Percentiles rank a stretch among this genome's conserved stretches.
These are phyloP conservation scores for Microcebus lehilahytsara DNA, from an alignment of 2,113 vertebrate genomes.

Conservation along the genomic window DNA sequence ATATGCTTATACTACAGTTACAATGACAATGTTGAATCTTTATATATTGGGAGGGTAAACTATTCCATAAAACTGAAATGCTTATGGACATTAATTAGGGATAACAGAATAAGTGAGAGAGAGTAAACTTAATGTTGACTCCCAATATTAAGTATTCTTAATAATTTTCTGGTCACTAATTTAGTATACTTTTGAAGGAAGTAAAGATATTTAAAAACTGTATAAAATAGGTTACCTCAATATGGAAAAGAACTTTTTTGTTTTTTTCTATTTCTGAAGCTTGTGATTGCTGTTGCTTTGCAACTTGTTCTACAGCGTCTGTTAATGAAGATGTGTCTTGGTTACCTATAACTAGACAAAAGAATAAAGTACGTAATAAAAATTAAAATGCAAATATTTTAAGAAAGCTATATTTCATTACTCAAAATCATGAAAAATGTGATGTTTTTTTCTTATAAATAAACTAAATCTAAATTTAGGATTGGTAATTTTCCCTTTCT, in stretches of 20 bases:
- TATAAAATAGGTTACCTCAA: slow-evolving; percentile 82
- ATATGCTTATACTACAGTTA: neutral
- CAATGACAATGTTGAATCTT: neutral
- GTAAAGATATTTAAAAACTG: slow-evolving; percentile 3
- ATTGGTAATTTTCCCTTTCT: slow-evolving; percentile 3
- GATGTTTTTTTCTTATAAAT: neutral
- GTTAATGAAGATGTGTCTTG: slow-evolving; percentile 66
- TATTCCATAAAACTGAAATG: slow-evolving; percentile 1
- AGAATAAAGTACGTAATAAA: slow-evolving; percentile 2
- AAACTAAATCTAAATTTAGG: slow-evolving; percentile 43
- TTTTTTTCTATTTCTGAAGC: slow-evolving; percentile 81
- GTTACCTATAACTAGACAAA: slow-evolving; percentile 66
- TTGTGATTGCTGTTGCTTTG: slow-evolving; percentile 81
- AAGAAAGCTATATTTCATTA: slow-evolving; percentile 18
- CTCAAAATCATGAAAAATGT: neutral
- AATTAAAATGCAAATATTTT: neutral
- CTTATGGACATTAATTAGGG: neutral
- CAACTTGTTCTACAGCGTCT: slow-evolving; percentile 80
- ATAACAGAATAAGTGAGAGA: slow-evolving; percentile 37
- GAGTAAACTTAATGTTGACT: neutral
- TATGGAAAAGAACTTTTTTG: slow-evolving; percentile 68
- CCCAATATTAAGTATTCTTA: neutral
- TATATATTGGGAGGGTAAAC: neutral
- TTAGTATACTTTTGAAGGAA: neutral
- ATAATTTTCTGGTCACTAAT: neutral